phyloP scores from a whole-genome alignment of 2,113 vertebrate genomes.

The Athene cunicularia region DNA sequence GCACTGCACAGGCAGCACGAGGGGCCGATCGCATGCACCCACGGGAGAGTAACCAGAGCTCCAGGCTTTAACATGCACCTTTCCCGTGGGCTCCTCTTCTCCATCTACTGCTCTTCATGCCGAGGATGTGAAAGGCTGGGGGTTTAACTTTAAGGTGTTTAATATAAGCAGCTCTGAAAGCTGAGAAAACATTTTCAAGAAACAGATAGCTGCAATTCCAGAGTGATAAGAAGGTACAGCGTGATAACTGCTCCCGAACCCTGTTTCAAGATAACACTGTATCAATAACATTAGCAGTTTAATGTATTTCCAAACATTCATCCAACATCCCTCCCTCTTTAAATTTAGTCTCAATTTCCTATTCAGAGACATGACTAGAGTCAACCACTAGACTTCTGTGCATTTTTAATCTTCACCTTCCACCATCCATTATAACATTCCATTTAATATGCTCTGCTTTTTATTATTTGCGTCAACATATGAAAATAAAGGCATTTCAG shows the following conservation, averaged over 20 bases:
- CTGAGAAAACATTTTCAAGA: background rate
- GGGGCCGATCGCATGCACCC: rapidly evolving
- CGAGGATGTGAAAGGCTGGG: background rate
- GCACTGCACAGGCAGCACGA: rapidly evolving
- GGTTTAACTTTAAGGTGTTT: background rate
- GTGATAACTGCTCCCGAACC: background rate
- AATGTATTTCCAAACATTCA: background rate
- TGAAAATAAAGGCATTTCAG: background rate
- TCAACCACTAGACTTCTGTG: background rate
- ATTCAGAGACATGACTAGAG: background rate
- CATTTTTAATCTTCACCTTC: background rate
- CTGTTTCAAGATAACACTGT: background rate
- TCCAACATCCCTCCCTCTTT: rapidly evolving
- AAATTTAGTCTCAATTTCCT: background rate
- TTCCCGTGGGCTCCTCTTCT: background rate
- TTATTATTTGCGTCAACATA: background rate
- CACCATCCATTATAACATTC: too few relatives aligned
- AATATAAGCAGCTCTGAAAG: background rate
- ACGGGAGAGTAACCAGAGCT: too few relatives aligned
- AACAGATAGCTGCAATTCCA: background rate
- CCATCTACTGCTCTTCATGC: background rate
- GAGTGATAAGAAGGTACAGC: background rate
- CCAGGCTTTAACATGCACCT: background rate
- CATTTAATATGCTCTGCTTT: background rate
- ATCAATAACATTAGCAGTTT: background rate